These are phyloP conservation scores for Sarotherodon lohbergeri DNA, from an alignment of 2,113 vertebrate genomes.

Conservation along the genomic window DNA sequence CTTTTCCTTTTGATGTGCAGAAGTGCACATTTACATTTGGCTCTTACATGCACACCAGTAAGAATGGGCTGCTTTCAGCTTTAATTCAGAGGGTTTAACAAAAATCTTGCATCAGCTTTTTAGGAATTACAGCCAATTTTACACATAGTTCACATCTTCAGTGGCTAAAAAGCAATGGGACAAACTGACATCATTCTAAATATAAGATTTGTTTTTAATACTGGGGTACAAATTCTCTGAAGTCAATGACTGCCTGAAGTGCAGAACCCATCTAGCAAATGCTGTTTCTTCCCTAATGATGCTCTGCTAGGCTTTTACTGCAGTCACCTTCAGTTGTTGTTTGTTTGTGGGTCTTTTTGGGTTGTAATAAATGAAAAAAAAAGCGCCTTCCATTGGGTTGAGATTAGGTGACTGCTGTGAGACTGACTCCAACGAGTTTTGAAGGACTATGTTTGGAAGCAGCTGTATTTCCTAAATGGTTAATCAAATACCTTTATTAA, in stretches of 20 bases:
- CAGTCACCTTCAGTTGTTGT: not conserved
- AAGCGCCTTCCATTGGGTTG: not conserved
- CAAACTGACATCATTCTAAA: not conserved
- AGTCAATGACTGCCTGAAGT: not conserved
- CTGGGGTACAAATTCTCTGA: not conserved
- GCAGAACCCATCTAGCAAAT: not conserved
- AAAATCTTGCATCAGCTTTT: not conserved
- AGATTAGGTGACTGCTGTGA: not conserved
- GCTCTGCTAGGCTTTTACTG: not conserved
- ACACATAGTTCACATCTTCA: not conserved
- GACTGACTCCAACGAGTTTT: not conserved
- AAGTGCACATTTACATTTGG: slow-evolving; percentile 79
- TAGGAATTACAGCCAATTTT: not conserved
- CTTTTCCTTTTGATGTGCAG: slow-evolving; percentile 80
- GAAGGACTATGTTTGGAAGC: not conserved
- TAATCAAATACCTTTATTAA: not conserved
- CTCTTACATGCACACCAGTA: slow-evolving; percentile 81
- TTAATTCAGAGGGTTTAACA: not conserved
- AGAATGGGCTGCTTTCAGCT: not conserved
- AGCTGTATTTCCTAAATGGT: not conserved
- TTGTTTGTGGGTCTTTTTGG: not conserved
- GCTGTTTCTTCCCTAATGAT: not conserved
- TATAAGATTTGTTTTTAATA: not conserved
- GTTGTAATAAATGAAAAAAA: not conserved
- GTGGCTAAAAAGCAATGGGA: not conserved